Conservation (phyloP, 2,797 vertebrate species). For the Adelosebastes latens region DNA sequence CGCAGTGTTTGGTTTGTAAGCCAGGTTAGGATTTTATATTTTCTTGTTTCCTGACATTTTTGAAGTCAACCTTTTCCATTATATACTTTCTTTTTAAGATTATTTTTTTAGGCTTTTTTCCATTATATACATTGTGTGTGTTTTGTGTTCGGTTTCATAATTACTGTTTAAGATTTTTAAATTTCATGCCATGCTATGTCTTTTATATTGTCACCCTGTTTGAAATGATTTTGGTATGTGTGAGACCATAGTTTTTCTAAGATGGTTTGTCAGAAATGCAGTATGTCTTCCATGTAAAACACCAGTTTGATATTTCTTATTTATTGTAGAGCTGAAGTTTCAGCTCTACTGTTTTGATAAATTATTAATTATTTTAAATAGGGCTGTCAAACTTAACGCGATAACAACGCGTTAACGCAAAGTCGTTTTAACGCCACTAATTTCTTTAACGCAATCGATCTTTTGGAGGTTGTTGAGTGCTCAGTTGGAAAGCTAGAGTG, state of each 20-base stretch:
- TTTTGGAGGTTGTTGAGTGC: no score
- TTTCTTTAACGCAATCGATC: no score
- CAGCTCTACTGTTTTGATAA: not conserved
- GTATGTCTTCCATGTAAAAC: not conserved
- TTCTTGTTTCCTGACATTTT: not conserved
- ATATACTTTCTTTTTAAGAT: not conserved
- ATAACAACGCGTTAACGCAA: no score
- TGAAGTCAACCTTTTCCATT: not conserved
- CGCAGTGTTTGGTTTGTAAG: not conserved
- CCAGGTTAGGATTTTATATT: not conserved
- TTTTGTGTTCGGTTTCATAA: conserved; percentile 3
- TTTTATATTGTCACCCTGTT: conserved; percentile 5
- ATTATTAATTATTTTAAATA: not conserved
- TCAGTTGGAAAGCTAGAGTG: no score
- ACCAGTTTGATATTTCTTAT: not conserved
- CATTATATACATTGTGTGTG: not conserved
- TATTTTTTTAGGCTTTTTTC: not conserved
- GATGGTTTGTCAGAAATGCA: not conserved
- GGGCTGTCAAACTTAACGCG: no score
- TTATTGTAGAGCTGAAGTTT: not conserved
- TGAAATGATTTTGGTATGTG: not conserved
- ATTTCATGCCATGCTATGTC: conserved; percentile 1
- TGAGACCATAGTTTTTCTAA: not conserved
- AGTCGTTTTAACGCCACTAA: no score
- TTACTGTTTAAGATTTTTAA: not conserved